phyloP scores from a whole-genome alignment of 1,140 invertebrate species.

The Habropoda laboriosa region DNA sequence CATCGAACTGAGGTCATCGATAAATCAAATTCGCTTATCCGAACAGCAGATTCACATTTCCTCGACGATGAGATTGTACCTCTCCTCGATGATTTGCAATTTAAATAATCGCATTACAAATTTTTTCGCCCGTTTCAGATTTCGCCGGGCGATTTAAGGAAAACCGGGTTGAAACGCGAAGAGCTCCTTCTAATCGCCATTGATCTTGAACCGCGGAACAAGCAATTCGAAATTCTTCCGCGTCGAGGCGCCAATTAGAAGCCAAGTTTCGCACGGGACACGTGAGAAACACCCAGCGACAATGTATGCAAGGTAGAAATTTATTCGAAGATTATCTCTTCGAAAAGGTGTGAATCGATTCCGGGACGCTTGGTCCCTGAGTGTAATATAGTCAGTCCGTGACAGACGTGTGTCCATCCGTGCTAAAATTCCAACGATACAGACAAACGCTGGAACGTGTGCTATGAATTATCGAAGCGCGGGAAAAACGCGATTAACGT shows the following conservation, averaged over 20 bases:
- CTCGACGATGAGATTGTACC: too few species aligned
- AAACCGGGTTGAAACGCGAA: background rate
- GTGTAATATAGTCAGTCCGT: constrained; percentile 25
- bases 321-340: constrained; percentile 32
- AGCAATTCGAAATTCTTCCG: constrained; percentile 15
- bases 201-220: too few species aligned
- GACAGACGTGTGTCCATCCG: constrained; percentile 32
- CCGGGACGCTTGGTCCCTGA: too few species aligned
- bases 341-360: constrained; percentile 18
- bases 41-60: background rate
- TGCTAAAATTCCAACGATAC: background rate
- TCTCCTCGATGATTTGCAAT: background rate
- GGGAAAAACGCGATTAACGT: constrained; percentile 24
- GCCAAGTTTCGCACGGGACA: constrained; percentile 26
- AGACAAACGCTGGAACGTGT: background rate
- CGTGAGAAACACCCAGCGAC: constrained; percentile 35
- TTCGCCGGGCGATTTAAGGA: background rate
- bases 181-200: too few species aligned
- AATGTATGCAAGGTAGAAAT: constrained; percentile 20
- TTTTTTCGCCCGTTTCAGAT: too few species aligned
- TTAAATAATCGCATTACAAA: background rate
- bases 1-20: background rate
- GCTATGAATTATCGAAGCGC: background rate
- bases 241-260: constrained; percentile 15
- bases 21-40: background rate